Evolutionary conservation across 2,113 vertebrate genomes (phyloP), one percentile per base, ranked within the genome.

Genomic region (Bubo blakistoni): DNA sequence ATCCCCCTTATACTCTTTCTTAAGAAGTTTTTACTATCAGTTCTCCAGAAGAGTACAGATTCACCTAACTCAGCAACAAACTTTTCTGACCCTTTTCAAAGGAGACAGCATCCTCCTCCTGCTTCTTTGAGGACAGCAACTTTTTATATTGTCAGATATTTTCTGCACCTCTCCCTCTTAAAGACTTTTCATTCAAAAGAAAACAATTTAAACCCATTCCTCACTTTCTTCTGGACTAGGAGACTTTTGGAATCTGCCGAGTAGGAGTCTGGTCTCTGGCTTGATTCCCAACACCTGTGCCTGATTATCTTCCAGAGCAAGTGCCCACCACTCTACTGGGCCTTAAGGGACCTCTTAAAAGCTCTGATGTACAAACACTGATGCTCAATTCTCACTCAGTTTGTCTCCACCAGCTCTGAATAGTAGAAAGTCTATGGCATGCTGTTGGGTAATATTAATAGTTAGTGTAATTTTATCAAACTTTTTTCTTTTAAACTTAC

Each of bases 251-350:
- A 55, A 46, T 65, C 29, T 90, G 12, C 10, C 14, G 69, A 20
- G 5, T 14, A 9, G 46, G 27, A 49, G 9, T 55, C n/a, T 16
- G 8, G 8, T 8, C 13, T 65, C 47, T 79, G 34, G 27, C 36
- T 77, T 82, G 66, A 57, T 58, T 74, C 22, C 5, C 11, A 71
- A 6, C 1, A 9, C 3, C 9, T 38, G 2, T 67, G 4, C 8
- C 10, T 38, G 16, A 32, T 74, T 81, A 40, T 44, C 10, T 62
- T 79, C 20, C 20, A 88, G 24, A 49, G 7, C 12, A 81, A 82
- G 32, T 7, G 6, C 7, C 8, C 3, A 1, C 3, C 8, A 29
- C 38, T 62, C 18, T 38, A 7, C 22, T 54, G 20, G 17, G 6
- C 9, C 7, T 77, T 51, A 34, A 57, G 52, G 8, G 6, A 52